Base-by-base conservation (phyloP, 2,113 vertebrate species). In the Cottus gobio region DNA sequence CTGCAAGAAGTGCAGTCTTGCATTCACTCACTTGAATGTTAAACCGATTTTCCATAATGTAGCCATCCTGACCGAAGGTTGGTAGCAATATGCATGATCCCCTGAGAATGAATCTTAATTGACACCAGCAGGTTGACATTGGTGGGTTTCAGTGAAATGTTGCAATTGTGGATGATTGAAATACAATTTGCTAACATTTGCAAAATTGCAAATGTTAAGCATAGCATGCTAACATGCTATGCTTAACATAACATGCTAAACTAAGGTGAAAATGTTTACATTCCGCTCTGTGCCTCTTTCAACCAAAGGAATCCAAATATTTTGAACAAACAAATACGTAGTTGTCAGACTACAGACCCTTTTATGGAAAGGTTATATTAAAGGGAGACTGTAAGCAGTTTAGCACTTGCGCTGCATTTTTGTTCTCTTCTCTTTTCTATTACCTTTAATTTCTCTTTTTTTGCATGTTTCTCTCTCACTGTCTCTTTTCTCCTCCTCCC, bases 381-480 rank as follows among this genome's bases (percentile, higher is more conserved):
- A 28, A 56, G 24, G 9, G 54, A 52, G n/a, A 37, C n/a, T 2
- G 4, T 26, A 2, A 31, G 4, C n/a, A n/a, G 12, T 18, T 61
- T 62, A 36, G 28, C 18, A 30, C 34, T 24, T 39, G 16, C 7
- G 36, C 16, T 44, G 4, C 11, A 66, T 31, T 50, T 22, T 36
- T 68, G 31, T 57, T 44, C 11, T 57, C 26, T 31, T 56, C 22
- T 50, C 18, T 31, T 42, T 77, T 81, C 4, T 42, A 6, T 71
- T 54, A 72, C 5, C 50, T 52, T 26, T 61, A 12, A 18, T 20
- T 58, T 48, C 3, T 80, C 5, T 61, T n/a, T 44, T 31, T 10
- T 10, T 1, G 1, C 15, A 26, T 20, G 1, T 36, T 22, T 28
- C 20, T 34, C 36, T 57, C 42, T 20, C 36, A 36, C 30, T n/a